Base-by-base conservation (phyloP, 2,888 invertebrate species). In the Platypus cylindrus region DNA sequence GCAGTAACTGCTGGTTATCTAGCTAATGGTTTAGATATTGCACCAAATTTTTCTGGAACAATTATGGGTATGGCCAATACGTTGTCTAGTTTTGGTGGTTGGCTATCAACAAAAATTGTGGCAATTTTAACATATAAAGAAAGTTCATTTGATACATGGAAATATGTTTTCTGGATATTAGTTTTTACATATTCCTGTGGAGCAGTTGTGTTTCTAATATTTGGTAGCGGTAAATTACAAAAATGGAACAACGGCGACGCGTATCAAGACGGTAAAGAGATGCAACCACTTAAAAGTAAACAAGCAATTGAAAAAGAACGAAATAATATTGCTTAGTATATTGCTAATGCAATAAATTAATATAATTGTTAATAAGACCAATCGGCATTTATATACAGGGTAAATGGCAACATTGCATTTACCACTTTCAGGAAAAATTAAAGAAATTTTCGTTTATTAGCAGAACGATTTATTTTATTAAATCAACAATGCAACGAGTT, bases 51-150 rank as follows among this genome's bases (percentile, higher is more conserved):
- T 55, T 83, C 85, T 37, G 83, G 89, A 1, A 87, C 87, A 2
- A 85, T 89, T 43, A 86, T 87, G 58, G 87, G 87, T 23, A 65
- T 89, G 66, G 85, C 86, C n/a, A 87, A 87, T 53, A 84, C 85
- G 0, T 60, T 86, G 35, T 84, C 85, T 0, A 86, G 86, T 0
- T 66, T 83, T 32, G 83, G 85, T 5, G 87, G 87, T 1, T 85
- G 78, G 64, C 56, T 87, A 1, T 85, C 85, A 5, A 78, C 84
- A 0, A 74, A 74, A 60, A 80, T 86, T 71, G 85, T 86, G 14
- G 86, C 82, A 9, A 67, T 71, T 32, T 64, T 87, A 14, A 86
- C 84, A 1, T 72, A 76, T 40, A 62, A 76, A 7, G 70, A 82
- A 48, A 76, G 80, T 64, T 78, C 78, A 0, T 78, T 77, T 49